Conservation (phyloP, 2,113 vertebrate species). For the Notarius quadriscutis region DNA sequence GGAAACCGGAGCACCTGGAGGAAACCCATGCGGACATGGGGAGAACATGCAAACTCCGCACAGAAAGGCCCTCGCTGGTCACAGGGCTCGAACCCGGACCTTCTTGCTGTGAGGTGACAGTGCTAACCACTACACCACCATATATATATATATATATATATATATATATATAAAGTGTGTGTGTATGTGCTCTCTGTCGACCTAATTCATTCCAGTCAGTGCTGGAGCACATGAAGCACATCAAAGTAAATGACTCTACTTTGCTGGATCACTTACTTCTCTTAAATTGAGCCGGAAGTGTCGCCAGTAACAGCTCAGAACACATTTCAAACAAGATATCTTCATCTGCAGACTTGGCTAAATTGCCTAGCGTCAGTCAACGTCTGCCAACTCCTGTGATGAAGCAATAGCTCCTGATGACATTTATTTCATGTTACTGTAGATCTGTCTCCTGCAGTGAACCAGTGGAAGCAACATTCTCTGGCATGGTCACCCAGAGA, state of each 20-base stretch:
- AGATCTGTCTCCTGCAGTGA: neutral
- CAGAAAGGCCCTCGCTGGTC: no score
- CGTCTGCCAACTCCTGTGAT: neutral
- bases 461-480: neutral
- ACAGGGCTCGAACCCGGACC: no score
- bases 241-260: slow-evolving; percentile 5
- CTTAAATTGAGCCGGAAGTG: slow-evolving; percentile 2
- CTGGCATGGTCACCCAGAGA: neutral
- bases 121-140: no score
- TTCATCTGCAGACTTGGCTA: slow-evolving; percentile 21
- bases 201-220: slow-evolving; percentile 6
- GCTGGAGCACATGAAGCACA: neutral
- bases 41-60: no score
- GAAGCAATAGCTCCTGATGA: slow-evolving; percentile 7
- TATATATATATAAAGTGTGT: no score
- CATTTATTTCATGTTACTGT: neutral
- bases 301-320: neutral
- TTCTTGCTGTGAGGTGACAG: no score
- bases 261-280: neutral
- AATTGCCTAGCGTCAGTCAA: neutral
- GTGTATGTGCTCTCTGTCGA: neutral
- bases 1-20: no score
- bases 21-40: no score
- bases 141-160: no score
- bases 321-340: slow-evolving; percentile 16